Evolutionary conservation across 2,113 vertebrate species (phyloP).

Genomic region (Seriola quinqueradiata): DNA sequence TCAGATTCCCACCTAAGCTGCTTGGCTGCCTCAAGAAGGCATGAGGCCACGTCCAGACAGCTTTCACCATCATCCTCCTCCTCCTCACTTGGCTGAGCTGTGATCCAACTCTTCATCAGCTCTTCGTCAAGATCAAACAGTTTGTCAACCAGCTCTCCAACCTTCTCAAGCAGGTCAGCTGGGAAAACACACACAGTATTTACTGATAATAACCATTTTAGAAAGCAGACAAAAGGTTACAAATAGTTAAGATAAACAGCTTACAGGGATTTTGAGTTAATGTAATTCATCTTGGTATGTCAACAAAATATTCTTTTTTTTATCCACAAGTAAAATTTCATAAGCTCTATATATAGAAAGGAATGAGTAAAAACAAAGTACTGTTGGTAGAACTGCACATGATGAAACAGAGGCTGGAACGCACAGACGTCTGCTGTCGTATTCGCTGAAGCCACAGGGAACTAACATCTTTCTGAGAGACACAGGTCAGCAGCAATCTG

Average conservation of each 20-base stretch:
- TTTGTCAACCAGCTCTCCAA: slow-evolving; percentile 95
- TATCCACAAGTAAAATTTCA: not conserved
- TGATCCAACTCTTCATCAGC: slow-evolving; percentile 93
- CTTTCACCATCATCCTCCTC: slow-evolving; percentile 59
- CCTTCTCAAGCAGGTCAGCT: slow-evolving; percentile 95
- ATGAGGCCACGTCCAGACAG: slow-evolving; percentile 84
- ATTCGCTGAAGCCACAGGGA: slow-evolving; percentile 92
- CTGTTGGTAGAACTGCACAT: slow-evolving; percentile 97
- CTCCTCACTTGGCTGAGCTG: slow-evolving; percentile 48
- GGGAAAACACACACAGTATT: slow-evolving; percentile 33
- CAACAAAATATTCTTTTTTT: not conserved
- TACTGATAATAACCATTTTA: not conserved
- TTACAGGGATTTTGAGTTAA: not conserved
- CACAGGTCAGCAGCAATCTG: slow-evolving; percentile 94
- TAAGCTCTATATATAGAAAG: not conserved
- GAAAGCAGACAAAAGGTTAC: not conserved
- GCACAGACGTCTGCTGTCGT: slow-evolving; percentile 84
- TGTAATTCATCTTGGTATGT: not conserved
- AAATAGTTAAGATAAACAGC: not conserved
- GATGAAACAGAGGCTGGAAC: slow-evolving; percentile 92
- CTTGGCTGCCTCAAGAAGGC: slow-evolving; percentile 93
- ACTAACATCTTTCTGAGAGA: slow-evolving; percentile 91
- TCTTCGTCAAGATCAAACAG: slow-evolving; percentile 97
- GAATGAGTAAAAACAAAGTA: slow-evolving; percentile 68
- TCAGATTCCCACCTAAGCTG: slow-evolving; percentile 89